A percentile compares a stretch with the other conserved stretches of the same genome.
Evolutionary conservation across 2,113 vertebrate genomes (phyloP).

Genomic region (Neofelis nebulosa): DNA sequence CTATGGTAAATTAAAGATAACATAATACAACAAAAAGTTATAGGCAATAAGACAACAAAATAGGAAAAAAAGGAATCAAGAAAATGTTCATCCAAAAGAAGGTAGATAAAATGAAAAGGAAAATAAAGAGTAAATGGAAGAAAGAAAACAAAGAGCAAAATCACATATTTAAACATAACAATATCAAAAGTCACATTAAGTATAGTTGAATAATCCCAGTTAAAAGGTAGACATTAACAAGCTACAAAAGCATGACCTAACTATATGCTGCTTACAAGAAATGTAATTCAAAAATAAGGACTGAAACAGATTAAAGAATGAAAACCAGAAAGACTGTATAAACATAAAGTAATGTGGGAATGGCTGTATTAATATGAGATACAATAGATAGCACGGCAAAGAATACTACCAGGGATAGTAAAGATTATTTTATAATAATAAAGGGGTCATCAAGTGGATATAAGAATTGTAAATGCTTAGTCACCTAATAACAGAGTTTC

Average conservation of each 20-base stretch:
- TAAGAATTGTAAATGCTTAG: background rate
- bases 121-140: background rate
- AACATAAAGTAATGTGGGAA: background rate
- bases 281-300: background rate
- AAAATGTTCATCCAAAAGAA: background rate
- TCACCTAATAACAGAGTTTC: background rate
- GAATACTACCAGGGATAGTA: background rate
- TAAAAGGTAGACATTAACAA: background rate
- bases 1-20: background rate
- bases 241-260: background rate
- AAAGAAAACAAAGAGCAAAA: background rate
- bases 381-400: background rate
- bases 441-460: background rate
- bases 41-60: background rate
- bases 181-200: background rate
- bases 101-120: background rate
- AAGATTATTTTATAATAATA: background rate
- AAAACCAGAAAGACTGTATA: background rate
- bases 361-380: background rate
- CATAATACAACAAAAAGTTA: background rate
- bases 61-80: background rate
- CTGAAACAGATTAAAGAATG: background rate
- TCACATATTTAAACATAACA: background rate
- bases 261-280: background rate
- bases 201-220: background rate